phyloP scores from a whole-genome alignment of 2,797 vertebrate species.

The Hoplostethus atlanticus region DNA sequence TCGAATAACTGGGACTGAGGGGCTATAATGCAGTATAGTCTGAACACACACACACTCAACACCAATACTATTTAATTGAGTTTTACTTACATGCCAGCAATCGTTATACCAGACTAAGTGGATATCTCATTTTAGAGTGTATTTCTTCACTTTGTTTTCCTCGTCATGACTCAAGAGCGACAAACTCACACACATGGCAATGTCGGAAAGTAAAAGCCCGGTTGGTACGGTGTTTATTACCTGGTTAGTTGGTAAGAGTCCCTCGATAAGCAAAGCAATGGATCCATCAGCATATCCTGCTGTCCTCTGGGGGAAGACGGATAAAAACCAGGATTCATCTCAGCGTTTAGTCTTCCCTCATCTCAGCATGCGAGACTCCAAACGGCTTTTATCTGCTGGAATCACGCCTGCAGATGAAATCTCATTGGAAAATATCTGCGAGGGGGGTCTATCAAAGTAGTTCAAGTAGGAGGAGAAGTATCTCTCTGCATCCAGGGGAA shows the following conservation, averaged over 20 bases:
- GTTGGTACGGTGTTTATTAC: background rate
- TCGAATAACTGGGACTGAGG: slow-evolving; percentile 32
- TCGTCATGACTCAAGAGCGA: background rate
- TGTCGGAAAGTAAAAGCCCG: background rate
- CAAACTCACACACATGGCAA: background rate
- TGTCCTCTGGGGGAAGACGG: background rate
- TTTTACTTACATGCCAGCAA: too few relatives aligned
- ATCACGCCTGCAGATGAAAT: background rate
- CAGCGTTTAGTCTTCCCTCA: background rate
- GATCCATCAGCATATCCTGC: slow-evolving; percentile 4
- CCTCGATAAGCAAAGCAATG: background rate
- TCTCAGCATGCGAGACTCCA: too few relatives aligned
- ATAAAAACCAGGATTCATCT: background rate
- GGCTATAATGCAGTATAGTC: slow-evolving; percentile 9
- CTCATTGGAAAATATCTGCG: background rate
- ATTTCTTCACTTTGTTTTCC: too few relatives aligned
- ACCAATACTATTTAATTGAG: too few relatives aligned
- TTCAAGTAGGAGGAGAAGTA: background rate
- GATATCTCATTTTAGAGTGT: too few relatives aligned
- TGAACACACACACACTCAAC: slow-evolving; percentile 3
- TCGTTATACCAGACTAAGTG: too few relatives aligned
- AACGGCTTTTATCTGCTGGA: slow-evolving; percentile 15
- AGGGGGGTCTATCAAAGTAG: too few relatives aligned
- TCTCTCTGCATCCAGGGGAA: background rate
- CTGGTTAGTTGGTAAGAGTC: background rate